Evolutionary conservation across 2,113 vertebrate species (phyloP), one percentile per base, ranked within the genome.

Genomic region (Malurus elegans): DNA sequence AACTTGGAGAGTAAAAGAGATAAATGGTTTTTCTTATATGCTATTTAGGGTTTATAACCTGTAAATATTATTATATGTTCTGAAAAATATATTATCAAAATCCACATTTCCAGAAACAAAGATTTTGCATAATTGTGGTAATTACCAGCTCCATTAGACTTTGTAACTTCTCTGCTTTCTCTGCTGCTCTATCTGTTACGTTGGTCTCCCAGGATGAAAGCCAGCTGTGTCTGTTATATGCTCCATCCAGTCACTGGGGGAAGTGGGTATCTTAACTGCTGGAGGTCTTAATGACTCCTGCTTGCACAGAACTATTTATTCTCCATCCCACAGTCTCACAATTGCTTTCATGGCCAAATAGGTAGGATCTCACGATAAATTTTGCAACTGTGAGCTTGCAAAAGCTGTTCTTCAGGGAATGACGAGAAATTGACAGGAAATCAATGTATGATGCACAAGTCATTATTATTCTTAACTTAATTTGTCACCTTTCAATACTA

Each of bases 1-100:
- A 50, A 28, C 18, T 44, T 9, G 4, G 18, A 45, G 6, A 79
- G 5, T 70, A 53, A 31, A 86, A 67, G 23, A 65, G 47, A 67
- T 8, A 64, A 56, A 28, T 40, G 0, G 2, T 3, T 53, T 65
- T 83, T 71, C 28, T 40, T 34, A 44, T 14, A 36, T 0, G 0
- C 7, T 34, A 12, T 38, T 34, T 84, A 62, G 18, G 7, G 15
- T 54, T n/a, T 84, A 58, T 34, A 18, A 62, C 36, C 44, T 44
- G 10, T 38, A 81, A 29, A 67, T 66, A 62, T 62, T 69, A 38
- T 34, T 51, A 8, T 19, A 48, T 28, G 4, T 45, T 18, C n/a
- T 28, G 24, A 53, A 69, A 81, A 17, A 69, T 25, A 48, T 24
- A 19, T 24, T 5, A n/a, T 42, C 11, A 45, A 73, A 91, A 54